phyloP scores from a whole-genome alignment of 2,113 vertebrate species.

The Eidolon helvum region DNA sequence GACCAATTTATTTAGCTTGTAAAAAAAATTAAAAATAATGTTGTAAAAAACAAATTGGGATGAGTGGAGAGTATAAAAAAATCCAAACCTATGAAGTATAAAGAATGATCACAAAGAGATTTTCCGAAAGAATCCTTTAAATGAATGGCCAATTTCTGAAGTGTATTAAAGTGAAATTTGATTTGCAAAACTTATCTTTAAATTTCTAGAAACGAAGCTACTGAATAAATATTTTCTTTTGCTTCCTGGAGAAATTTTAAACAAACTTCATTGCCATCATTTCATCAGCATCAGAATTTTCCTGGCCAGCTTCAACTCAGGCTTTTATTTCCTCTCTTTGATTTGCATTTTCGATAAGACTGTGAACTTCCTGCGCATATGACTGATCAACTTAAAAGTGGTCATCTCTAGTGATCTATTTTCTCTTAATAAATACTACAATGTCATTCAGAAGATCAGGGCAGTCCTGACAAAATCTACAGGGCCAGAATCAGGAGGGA shows the following conservation, averaged over 20 bases:
- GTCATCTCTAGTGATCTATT: not conserved
- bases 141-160: not conserved
- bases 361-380: not conserved
- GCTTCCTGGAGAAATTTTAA: not conserved
- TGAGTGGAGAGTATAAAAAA: not conserved
- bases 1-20: not conserved
- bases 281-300: not conserved
- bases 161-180: conserved; percentile 2
- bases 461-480: not conserved
- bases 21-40: conserved; percentile 17
- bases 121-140: conserved; percentile 29
- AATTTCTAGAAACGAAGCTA: conserved; percentile 40
- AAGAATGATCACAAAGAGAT: not conserved
- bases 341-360: not conserved
- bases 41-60: not conserved
- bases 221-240: not conserved
- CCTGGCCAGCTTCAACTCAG: not conserved
- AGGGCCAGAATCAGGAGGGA: not conserved
- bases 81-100: not conserved
- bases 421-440: not conserved
- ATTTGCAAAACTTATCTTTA: conserved; percentile 28
- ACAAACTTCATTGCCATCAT: not conserved
- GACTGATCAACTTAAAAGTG: not conserved
- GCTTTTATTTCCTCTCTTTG: not conserved
- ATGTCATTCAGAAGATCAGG: not conserved